A percentile compares a stretch with the other conserved stretches of the same genome.
Conservation (phyloP, 1,140 invertebrate species). For the Eriosoma lanigerum region DNA sequence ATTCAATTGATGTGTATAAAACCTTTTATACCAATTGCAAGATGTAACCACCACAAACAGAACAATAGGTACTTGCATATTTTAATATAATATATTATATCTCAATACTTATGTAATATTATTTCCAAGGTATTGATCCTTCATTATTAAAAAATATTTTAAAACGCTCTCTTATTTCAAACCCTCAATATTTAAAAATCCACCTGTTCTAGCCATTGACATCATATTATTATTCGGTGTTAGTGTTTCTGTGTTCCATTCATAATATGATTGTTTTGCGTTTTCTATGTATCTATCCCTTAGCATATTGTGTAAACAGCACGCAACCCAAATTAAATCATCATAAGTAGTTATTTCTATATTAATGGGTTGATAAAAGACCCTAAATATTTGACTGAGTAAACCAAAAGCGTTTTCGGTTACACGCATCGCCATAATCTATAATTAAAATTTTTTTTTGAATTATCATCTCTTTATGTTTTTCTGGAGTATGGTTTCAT, state of each 20-base stretch:
- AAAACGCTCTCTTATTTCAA: not conserved
- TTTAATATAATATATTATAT: too few relatives aligned
- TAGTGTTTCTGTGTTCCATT: not conserved
- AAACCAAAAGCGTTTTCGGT: not conserved
- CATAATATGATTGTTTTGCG: not conserved
- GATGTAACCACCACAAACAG: too few relatives aligned
- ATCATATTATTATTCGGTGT: not conserved
- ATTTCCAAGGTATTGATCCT: not conserved
- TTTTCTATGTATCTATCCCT: not conserved
- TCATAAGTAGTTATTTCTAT: not conserved
- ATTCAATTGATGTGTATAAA: too few relatives aligned
- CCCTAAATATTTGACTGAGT: not conserved
- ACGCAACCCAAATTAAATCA: not conserved
- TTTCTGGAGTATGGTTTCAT: not conserved
- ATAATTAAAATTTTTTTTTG: not conserved
- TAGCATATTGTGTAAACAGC: slow-evolving; percentile 1
- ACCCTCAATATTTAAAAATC: not conserved
- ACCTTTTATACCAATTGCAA: too few relatives aligned
- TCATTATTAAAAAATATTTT: not conserved
- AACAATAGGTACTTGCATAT: too few relatives aligned
- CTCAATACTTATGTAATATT: too few relatives aligned
- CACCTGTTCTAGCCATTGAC: not conserved
- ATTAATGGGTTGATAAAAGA: not conserved
- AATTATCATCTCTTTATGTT: not conserved
- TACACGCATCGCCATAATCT: not conserved